A percentile compares a stretch with the other conserved stretches of the same genome.
phyloP scores from a whole-genome alignment of 2,113 vertebrate genomes.

The Scytalopus superciliaris region DNA sequence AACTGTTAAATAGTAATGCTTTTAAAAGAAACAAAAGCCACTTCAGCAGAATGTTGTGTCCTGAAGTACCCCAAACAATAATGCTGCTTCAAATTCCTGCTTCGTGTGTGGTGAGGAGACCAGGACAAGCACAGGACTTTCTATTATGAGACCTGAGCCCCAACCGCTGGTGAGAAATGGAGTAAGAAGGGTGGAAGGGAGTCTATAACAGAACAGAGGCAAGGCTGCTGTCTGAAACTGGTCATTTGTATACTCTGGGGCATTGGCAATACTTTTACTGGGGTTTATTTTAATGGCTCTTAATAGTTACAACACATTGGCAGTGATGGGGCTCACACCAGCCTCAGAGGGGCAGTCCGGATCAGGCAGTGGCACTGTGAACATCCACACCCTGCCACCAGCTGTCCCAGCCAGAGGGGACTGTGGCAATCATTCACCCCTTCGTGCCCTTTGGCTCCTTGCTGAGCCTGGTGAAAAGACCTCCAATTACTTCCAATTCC shows the following conservation, averaged over 20 bases:
- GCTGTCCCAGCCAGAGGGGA: rapidly evolving
- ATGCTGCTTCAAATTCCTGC: neutral
- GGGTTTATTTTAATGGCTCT: slow-evolving; percentile 6
- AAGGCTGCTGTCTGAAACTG: neutral
- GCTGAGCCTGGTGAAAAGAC: neutral
- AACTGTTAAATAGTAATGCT: neutral
- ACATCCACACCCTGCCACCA: neutral
- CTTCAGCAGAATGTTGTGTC: neutral
- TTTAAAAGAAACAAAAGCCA: slow-evolving; percentile 29
- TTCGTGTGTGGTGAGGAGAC: slow-evolving; percentile 15
- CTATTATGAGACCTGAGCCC: neutral
- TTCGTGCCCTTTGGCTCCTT: neutral
- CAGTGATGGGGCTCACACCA: rapidly evolving
- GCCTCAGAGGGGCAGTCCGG: neutral
- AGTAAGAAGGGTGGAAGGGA: slow-evolving; percentile 27
- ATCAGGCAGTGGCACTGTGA: rapidly evolving
- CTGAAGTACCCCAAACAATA: slow-evolving; percentile 7
- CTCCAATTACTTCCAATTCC: slow-evolving; percentile 9
- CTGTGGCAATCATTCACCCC: rapidly evolving
- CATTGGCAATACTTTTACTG: neutral
- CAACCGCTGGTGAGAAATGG: neutral
- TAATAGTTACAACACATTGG: neutral
- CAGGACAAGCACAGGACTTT: neutral
- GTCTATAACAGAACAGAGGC: neutral
- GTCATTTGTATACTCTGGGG: neutral